These are phyloP conservation scores for Cathartes aura DNA, from an alignment of 2,113 vertebrate species.

Conservation along the genomic window DNA sequence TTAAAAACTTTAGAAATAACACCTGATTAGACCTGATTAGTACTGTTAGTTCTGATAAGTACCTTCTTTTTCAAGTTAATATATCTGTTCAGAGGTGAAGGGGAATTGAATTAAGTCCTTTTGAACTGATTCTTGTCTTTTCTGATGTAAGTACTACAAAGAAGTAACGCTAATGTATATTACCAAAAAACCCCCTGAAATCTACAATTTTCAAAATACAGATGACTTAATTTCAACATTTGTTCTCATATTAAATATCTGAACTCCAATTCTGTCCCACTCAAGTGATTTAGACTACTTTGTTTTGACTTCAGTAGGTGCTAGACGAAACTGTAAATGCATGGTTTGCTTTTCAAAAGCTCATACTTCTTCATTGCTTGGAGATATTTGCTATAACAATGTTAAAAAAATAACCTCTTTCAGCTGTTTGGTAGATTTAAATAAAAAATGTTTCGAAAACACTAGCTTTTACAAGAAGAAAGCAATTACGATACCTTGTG, in stretches of 20 bases:
- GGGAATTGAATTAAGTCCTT: background rate
- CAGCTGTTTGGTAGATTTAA: background rate
- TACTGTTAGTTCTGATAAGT: background rate
- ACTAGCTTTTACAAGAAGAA: background rate
- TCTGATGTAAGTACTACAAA: background rate
- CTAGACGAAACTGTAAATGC: background rate
- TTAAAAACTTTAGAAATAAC: background rate
- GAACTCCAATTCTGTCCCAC: background rate
- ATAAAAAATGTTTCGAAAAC: background rate
- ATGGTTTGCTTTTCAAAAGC: background rate
- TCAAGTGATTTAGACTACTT: background rate
- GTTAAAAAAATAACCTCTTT: background rate
- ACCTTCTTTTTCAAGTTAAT: background rate
- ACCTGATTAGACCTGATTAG: background rate
- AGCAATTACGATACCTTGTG: background rate
- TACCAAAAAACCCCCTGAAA: fast-evolving
- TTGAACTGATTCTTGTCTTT: background rate
- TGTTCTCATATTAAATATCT: background rate
- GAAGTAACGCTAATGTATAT: background rate
- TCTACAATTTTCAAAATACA: background rate
- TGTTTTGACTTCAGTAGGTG: background rate
- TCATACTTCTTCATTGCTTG: background rate
- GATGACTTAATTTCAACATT: background rate
- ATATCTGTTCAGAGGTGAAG: background rate
- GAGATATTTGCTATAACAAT: background rate